Conservation (phyloP, 2,888 invertebrate species). For the Temnothorax rugatulus region DNA sequence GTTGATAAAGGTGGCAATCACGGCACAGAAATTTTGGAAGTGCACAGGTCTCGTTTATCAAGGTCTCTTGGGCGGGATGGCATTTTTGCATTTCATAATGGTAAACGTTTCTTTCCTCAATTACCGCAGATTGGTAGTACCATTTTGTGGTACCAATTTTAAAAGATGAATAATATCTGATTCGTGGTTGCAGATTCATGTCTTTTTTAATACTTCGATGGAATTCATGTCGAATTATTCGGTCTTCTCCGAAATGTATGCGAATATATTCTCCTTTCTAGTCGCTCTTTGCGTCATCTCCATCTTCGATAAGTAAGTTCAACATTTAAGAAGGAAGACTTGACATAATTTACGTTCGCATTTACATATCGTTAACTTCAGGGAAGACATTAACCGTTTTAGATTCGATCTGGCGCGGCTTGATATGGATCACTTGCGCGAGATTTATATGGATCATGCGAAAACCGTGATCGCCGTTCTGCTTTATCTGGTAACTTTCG, state of each 20-base stretch:
- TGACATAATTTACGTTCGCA: background rate
- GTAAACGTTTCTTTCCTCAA: constrained; percentile 69
- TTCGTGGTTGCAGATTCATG: constrained; percentile 76
- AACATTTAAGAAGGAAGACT: background rate
- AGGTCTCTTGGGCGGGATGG: constrained; percentile 84
- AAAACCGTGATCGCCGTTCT: constrained; percentile 80
- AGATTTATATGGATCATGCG: constrained; percentile 78
- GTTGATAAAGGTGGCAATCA: constrained; percentile 82
- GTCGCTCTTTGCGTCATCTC: constrained; percentile 79
- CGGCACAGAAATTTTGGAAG: constrained; percentile 80
- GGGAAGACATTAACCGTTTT: background rate
- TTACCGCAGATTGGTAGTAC: background rate
- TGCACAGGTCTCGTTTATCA: constrained; percentile 81
- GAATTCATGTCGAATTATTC: constrained; percentile 78
- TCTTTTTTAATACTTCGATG: constrained; percentile 74
- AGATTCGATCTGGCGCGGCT: constrained; percentile 83
- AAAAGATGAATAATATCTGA: background rate
- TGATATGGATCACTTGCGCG: constrained; percentile 77
- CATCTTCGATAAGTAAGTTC: constrained; percentile 81
- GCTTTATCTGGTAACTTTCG: constrained; percentile 81
- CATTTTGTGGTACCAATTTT: background rate
- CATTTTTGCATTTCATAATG: constrained; percentile 82
- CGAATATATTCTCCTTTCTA: constrained; percentile 81
- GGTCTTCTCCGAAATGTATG: constrained; percentile 79
- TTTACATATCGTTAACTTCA: background rate